phyloP scores from a whole-genome alignment of 2,888 invertebrate genomes.

The Drosophila formosana region DNA sequence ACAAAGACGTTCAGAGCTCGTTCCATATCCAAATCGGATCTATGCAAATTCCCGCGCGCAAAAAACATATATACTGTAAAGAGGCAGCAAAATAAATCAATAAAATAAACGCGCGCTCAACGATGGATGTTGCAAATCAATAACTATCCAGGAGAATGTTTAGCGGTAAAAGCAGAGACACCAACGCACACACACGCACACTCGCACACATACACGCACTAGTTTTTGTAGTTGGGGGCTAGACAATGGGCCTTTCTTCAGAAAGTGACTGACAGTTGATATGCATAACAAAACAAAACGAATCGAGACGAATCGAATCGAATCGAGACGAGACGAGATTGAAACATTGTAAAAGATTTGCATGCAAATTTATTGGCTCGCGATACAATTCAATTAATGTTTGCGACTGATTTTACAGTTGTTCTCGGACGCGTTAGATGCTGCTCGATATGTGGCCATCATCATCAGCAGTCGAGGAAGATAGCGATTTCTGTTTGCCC shows the following conservation, averaged over 20 bases:
- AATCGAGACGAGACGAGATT: conserved; percentile 36
- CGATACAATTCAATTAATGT: conserved; percentile 69
- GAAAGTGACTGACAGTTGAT: conserved; percentile 43
- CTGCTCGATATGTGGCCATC: conserved; percentile 19
- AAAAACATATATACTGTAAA: conserved; percentile 43
- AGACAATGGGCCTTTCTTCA: conserved; percentile 58
- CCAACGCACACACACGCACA: conserved; percentile 16
- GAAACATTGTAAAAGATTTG: conserved; percentile 58
- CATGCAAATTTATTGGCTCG: conserved; percentile 57
- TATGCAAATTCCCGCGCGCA: conserved; percentile 42
- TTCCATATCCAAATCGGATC: conserved; percentile 25
- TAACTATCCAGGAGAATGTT: conserved; percentile 41
- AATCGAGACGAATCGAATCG: conserved; percentile 35
- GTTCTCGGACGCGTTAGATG: conserved; percentile 53
- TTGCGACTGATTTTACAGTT: conserved; percentile 63
- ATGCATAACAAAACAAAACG: conserved; percentile 56
- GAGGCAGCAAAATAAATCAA: conserved; percentile 29
- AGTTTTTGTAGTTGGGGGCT: conserved; percentile 16
- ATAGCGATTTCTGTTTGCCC: conserved; percentile 11
- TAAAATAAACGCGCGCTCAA: conserved; percentile 30
- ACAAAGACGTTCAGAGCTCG: conserved; percentile 5
- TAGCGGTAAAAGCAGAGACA: conserved; percentile 43
- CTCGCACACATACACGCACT: conserved; percentile 10
- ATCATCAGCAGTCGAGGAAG: background rate
- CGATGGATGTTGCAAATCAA: conserved; percentile 42